Conservation (phyloP, 2,888 invertebrate genomes). For the Vanessa cardui region DNA sequence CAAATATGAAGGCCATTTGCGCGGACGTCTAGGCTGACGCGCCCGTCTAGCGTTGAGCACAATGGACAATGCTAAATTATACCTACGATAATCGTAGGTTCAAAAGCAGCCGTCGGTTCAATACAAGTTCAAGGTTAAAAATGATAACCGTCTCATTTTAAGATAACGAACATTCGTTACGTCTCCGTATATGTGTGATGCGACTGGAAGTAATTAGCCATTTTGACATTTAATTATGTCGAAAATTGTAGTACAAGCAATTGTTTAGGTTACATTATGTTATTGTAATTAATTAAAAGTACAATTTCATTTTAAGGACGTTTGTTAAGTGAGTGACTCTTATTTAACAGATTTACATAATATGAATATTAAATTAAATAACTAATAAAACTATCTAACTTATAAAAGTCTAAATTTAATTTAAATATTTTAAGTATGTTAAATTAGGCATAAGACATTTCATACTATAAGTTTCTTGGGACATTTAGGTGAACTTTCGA, state of each 20-base stretch:
- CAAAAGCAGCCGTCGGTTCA: constrained; percentile 57
- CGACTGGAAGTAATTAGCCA: not conserved
- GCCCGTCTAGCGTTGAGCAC: constrained; percentile 43
- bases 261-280: no score
- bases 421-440: no score
- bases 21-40: constrained; percentile 42
- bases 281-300: no score
- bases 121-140: constrained; percentile 63
- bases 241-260: not conserved
- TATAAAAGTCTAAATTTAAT: no score
- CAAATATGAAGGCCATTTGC: constrained; percentile 42
- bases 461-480: no score
- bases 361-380: no score
- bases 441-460: no score
- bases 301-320: not conserved
- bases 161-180: constrained; percentile 9
- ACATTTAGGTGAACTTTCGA: no score
- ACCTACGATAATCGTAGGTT: constrained; percentile 55
- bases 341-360: no score
- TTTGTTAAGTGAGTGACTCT: no score
- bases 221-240: not conserved
- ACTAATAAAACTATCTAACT: no score
- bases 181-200: not conserved
- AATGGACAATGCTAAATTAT: constrained; percentile 60
- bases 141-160: constrained; percentile 43